A percentile compares a stretch with the other conserved stretches of the same genome.
Evolutionary conservation across 2,113 vertebrate species (phyloP).

Genomic region (Bombycilla garrulus): DNA sequence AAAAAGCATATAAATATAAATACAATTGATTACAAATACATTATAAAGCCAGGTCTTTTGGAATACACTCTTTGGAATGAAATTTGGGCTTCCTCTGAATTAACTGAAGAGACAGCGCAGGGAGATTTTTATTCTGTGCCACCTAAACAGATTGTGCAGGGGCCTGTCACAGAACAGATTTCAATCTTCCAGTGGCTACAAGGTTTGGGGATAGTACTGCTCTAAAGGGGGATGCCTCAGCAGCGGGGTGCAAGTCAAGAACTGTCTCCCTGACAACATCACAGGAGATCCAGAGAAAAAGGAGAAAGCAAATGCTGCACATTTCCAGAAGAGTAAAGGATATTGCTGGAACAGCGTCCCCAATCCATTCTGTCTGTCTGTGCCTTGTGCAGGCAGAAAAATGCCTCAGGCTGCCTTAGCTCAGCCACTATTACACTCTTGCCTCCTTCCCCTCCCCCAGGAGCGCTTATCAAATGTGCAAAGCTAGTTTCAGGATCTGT

Average conservation of each 20-base stretch:
- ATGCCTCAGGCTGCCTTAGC: slow-evolving; percentile 45
- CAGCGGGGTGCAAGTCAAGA: neutral
- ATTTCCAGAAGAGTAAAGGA: slow-evolving; percentile 39
- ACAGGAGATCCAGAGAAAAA: neutral
- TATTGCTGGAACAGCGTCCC: slow-evolving; percentile 19
- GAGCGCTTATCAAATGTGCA: neutral
- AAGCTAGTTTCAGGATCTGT: slow-evolving; percentile 19
- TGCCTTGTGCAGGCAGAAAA: slow-evolving; percentile 49
- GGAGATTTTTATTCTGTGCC: neutral
- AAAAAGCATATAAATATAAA: neutral
- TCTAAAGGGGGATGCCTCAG: neutral
- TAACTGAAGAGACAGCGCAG: neutral
- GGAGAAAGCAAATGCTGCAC: slow-evolving; percentile 9
- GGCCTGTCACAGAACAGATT: neutral
- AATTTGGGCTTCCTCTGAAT: neutral
- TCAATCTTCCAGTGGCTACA: neutral
- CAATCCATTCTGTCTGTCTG: slow-evolving; percentile 46
- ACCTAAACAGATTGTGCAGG: neutral
- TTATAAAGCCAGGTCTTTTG: neutral
- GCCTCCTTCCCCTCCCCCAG: slow-evolving; percentile 29
- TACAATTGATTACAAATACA: neutral
- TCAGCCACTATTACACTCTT: slow-evolving; percentile 32
- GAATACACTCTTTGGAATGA: neutral
- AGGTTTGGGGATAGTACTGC: neutral
- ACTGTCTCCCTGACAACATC: neutral